Conservation (phyloP, 2,888 invertebrate genomes). For the Nemoura dubitans region DNA sequence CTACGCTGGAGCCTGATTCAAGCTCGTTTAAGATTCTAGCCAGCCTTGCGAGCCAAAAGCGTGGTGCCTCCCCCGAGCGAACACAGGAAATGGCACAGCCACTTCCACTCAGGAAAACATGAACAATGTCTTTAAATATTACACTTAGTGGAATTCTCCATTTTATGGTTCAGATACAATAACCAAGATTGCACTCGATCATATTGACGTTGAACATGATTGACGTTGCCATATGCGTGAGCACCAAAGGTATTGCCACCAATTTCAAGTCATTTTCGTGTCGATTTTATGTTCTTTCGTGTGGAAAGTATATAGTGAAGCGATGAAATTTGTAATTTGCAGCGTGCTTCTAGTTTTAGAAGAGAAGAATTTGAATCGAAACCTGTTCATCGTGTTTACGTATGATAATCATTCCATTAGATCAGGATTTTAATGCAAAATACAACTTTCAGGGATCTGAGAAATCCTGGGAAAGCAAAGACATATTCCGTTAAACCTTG, state of each 20-base stretch:
- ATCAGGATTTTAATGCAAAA: background rate
- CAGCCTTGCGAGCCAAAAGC: background rate
- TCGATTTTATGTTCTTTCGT: background rate
- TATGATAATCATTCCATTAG: constrained; percentile 24
- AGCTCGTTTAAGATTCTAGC: background rate
- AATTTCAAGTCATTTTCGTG: background rate
- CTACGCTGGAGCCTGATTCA: background rate
- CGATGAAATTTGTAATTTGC: background rate
- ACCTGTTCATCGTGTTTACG: background rate
- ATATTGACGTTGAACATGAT: background rate
- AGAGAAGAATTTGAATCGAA: background rate
- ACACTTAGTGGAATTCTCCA: background rate
- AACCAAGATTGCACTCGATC: constrained; percentile 7
- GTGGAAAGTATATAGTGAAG: background rate
- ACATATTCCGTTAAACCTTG: background rate
- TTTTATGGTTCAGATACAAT: background rate
- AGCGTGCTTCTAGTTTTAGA: background rate
- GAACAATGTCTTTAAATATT: constrained; percentile 4
- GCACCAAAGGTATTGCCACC: background rate
- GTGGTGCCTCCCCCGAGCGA: background rate
- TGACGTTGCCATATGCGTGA: background rate
- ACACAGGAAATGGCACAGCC: background rate
- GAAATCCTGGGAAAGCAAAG: background rate
- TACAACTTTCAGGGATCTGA: background rate
- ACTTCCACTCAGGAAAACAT: background rate